These are phyloP conservation scores for Aphelocoma californica DNA, from an alignment of 2,797 vertebrate species.

Conservation along the genomic window DNA sequence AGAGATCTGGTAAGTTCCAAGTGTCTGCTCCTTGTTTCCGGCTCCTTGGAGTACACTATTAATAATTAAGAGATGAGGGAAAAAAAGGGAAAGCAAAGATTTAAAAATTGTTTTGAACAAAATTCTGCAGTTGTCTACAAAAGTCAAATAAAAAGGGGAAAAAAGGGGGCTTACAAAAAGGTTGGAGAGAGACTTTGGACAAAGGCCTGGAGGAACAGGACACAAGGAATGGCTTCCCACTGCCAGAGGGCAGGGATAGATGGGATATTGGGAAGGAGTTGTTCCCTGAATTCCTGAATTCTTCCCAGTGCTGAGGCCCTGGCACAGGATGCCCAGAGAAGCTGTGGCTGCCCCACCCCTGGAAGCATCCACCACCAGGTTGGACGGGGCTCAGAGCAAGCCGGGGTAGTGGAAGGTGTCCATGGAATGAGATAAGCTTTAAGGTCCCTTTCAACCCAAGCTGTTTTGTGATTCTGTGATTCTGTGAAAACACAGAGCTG, in stretches of 20 bases:
- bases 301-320: not conserved
- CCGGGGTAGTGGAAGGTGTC: not conserved
- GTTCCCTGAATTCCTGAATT: not conserved
- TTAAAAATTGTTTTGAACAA: not conserved
- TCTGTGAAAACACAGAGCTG: not conserved
- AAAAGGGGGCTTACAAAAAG: not conserved
- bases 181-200: not conserved
- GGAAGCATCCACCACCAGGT: not conserved
- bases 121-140: not conserved
- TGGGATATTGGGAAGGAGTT: not conserved
- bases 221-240: not conserved
- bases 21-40: not conserved
- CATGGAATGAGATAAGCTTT: not conserved
- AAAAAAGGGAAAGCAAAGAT: not conserved
- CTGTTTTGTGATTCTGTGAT: not conserved
- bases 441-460: not conserved
- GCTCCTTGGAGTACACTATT: not conserved
- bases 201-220: not conserved
- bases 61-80: not conserved
- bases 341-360: not conserved
- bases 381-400: accelerated
- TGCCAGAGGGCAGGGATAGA: not conserved
- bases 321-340: not conserved
- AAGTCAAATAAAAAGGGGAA: not conserved
- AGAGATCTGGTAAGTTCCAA: not conserved